Evolutionary conservation across 2,888 invertebrate genomes (phyloP).

Genomic region (Campoplex nolae): DNA sequence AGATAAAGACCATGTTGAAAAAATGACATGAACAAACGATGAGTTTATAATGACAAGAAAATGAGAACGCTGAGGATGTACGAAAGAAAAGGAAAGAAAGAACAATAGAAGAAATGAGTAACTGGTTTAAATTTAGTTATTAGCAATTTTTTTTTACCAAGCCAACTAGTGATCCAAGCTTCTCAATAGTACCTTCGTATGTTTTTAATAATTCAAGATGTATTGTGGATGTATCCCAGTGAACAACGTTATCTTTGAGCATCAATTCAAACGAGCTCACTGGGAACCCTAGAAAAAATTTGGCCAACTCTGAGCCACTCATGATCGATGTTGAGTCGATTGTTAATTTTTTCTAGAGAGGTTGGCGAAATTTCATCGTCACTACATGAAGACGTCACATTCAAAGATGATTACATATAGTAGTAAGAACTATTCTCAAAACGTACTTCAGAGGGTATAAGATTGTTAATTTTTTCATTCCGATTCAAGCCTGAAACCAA

Average conservation of each 20-base stretch:
- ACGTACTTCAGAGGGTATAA: no score
- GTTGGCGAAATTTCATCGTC: no score
- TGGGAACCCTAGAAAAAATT: no score
- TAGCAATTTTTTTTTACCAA: conserved; percentile 15
- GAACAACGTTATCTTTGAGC: background rate
- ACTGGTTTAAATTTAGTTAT: conserved; percentile 3
- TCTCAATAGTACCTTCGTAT: background rate
- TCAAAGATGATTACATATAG: no score
- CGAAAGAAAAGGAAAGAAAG: conserved; percentile 22
- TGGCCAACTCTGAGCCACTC: no score
- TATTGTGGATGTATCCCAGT: background rate
- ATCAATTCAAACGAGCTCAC: background rate
- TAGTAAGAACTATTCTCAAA: no score
- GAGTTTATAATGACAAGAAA: conserved; percentile 60
- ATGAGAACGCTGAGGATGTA: conserved; percentile 53
- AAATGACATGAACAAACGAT: conserved; percentile 36
- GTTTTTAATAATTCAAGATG: background rate
- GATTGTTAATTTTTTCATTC: no score
- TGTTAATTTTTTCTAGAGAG: no score
- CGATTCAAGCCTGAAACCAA: no score
- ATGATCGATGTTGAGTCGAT: no score
- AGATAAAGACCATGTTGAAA: background rate
- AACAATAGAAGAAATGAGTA: conserved; percentile 8
- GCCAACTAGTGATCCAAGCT: conserved; percentile 32
- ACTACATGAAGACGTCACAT: no score